Conservation (phyloP, 2,888 invertebrate species). For the Drosophila mayaguana region DNA sequence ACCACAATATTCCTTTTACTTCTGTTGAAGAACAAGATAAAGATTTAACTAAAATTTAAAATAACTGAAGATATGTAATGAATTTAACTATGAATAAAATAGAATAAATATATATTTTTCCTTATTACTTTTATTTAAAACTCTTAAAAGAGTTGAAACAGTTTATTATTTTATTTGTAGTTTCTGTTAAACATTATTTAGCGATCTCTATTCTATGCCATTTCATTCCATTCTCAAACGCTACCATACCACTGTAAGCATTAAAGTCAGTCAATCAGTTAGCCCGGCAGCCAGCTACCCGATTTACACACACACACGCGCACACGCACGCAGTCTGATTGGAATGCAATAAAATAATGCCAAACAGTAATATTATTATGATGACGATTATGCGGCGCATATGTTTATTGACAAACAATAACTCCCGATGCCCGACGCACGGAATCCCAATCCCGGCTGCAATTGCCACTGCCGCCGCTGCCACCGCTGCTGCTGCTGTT, state of each 20-base stretch:
- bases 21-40: no score
- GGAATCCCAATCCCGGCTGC: slow-evolving; percentile 10
- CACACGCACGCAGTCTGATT: slow-evolving; percentile 1
- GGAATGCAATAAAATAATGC: slow-evolving; percentile 51
- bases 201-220: not conserved
- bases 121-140: no score
- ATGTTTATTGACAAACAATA: slow-evolving; percentile 75
- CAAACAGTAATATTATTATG: slow-evolving; percentile 68
- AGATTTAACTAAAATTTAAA: no score
- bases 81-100: no score
- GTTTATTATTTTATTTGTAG: no score
- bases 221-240: not conserved
- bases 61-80: no score
- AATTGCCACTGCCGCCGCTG: slow-evolving; percentile 25
- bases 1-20: no score
- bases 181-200: no score
- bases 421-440: slow-evolving; percentile 16
- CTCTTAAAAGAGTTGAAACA: no score
- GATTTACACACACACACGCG: slow-evolving; percentile 4
- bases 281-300: not conserved
- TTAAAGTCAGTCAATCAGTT: slow-evolving; percentile 10
- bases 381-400: slow-evolving; percentile 78
- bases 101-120: no score
- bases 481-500: not conserved
- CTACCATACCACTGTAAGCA: slow-evolving; percentile 21